Base-by-base conservation (phyloP, 2,888 invertebrate species). In the Chymomyza amoena region DNA sequence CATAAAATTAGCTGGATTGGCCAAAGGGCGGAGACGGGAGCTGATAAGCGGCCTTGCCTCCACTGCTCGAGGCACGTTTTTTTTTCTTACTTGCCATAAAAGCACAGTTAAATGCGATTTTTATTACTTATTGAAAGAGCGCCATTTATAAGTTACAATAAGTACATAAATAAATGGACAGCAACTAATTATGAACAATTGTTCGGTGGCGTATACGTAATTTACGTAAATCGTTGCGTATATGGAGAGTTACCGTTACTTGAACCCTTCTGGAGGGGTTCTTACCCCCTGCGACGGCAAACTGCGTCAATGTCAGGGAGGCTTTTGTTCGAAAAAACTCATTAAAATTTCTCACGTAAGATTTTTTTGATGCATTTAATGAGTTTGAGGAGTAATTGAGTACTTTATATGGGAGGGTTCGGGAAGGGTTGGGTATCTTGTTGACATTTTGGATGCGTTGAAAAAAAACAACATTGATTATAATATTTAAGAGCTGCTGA, bases 301-400 rank as follows among this genome's bases (percentile, higher is more conserved):
- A 70, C 59, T 84, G 72, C 84, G 87, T 88, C 88, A 88, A 69
- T 72, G 25, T 20, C 32, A 60, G 50, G 50, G 20, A 20, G 18
- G 1, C 3, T 20, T 20, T 1, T 20, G 1, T 2, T 6, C 5
- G 32, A 32, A 32, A 25, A 6, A 28, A 39, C 77, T 77, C 80
- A 62, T 83, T 78, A 83, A 87, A 80, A 66, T 72, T 84, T 86
- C 87, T 81, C 84, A 85, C 88, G 88, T 80, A 86, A 88, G 72
- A n/a, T n/a, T 88, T 84, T 54, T 54, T n/a, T 52, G 16, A 9
- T 39, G 39, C 13, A 6, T 45, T 45, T 45, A 1, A 45, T 7
- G 39, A 0, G 13, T 45, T 45, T 3, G 39, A 39, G 39, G 13
- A 39, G 13, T 45, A 15, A 45, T 45, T 45, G 39, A 45, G 39